Percentiles rank a stretch among this genome's conserved stretches.
Conservation (phyloP, 2,888 invertebrate genomes). For the Drosophila mulleri region DNA sequence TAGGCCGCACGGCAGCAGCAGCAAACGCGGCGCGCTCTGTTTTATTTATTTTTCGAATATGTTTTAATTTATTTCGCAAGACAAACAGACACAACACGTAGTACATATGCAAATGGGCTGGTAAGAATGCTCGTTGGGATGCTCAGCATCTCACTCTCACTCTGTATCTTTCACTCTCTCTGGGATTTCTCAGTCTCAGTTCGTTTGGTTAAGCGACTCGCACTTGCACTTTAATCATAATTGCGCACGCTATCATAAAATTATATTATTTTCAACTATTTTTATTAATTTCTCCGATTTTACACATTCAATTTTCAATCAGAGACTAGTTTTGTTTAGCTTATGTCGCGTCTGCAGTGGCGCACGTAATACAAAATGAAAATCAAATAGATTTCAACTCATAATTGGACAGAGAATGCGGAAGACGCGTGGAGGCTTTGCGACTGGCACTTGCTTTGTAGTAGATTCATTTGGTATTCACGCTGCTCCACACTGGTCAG, state of each 20-base stretch:
- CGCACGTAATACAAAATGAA: slow-evolving; percentile 18
- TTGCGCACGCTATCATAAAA: slow-evolving; percentile 24
- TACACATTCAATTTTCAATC: slow-evolving; percentile 9
- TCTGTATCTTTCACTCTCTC: neutral
- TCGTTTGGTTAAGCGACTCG: slow-evolving; percentile 12
- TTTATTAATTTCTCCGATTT: slow-evolving; percentile 21
- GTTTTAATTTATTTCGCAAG: slow-evolving; percentile 74
- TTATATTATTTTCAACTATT: slow-evolving; percentile 26
- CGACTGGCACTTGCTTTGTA: slow-evolving; percentile 71
- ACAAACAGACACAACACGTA: slow-evolving; percentile 30
- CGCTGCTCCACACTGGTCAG: slow-evolving; percentile 30
- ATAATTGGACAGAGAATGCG: slow-evolving; percentile 24
- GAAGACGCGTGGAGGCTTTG: slow-evolving; percentile 2
- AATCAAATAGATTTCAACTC: slow-evolving; percentile 19
- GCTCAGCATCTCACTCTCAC: neutral
- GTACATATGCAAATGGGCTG: neutral
- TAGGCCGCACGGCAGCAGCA: slow-evolving; percentile 32
- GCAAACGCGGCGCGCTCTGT: slow-evolving; percentile 35
- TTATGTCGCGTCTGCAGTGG: slow-evolving; percentile 12
- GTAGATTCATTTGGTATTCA: slow-evolving; percentile 62
- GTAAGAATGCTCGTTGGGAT: slow-evolving; percentile 20
- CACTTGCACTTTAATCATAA: slow-evolving; percentile 45
- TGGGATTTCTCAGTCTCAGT: slow-evolving; percentile 5
- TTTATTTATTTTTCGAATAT: slow-evolving; percentile 76
- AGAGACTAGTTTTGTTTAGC: slow-evolving; percentile 11